Conservation (phyloP, 2,888 invertebrate genomes). For the Drosophila mettleri region DNA sequence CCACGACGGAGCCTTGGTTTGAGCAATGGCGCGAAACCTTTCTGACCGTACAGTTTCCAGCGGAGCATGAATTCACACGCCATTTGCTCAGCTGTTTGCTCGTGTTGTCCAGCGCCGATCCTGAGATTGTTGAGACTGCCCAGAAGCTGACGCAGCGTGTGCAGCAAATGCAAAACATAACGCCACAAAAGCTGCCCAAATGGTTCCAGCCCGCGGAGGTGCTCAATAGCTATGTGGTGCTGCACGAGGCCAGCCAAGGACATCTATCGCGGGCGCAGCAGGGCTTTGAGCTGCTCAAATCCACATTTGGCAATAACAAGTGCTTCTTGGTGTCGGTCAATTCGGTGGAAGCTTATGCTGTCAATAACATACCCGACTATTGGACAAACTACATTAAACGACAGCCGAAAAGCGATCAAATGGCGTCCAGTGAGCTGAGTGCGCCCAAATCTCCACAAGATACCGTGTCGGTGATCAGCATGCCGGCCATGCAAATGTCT, state of each 20-base stretch:
- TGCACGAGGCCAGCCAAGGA: slow-evolving; percentile 91
- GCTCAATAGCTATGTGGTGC: slow-evolving; percentile 94
- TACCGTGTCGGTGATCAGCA: slow-evolving; percentile 85
- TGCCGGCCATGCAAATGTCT: slow-evolving; percentile 83
- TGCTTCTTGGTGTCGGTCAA: slow-evolving; percentile 97
- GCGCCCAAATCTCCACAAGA: slow-evolving; percentile 87
- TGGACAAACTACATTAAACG: slow-evolving; percentile 93
- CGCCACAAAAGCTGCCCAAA: slow-evolving; percentile 92
- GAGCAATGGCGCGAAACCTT: slow-evolving; percentile 97
- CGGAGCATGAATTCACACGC: slow-evolving; percentile 98
- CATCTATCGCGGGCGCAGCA: slow-evolving; percentile 93
- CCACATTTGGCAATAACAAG: slow-evolving; percentile 93
- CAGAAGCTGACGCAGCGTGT: slow-evolving; percentile 92
- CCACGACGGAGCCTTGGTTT: slow-evolving; percentile 95
- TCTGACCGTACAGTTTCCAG: slow-evolving; percentile 93
- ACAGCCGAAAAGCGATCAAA: slow-evolving; percentile 85
- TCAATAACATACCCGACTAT: slow-evolving; percentile 90
- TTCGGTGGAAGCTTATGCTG: slow-evolving; percentile 88
- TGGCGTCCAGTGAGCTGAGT: slow-evolving; percentile 85
- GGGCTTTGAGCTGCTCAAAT: slow-evolving; percentile 93
- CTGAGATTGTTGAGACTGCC: slow-evolving; percentile 92
- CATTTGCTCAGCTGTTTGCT: slow-evolving; percentile 94
- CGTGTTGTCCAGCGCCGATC: slow-evolving; percentile 90
- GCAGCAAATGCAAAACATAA: slow-evolving; percentile 91
- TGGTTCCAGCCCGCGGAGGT: slow-evolving; percentile 92